Evolutionary conservation across 2,888 invertebrate species (phyloP).

Genomic region (Eucera pruinosa): DNA sequence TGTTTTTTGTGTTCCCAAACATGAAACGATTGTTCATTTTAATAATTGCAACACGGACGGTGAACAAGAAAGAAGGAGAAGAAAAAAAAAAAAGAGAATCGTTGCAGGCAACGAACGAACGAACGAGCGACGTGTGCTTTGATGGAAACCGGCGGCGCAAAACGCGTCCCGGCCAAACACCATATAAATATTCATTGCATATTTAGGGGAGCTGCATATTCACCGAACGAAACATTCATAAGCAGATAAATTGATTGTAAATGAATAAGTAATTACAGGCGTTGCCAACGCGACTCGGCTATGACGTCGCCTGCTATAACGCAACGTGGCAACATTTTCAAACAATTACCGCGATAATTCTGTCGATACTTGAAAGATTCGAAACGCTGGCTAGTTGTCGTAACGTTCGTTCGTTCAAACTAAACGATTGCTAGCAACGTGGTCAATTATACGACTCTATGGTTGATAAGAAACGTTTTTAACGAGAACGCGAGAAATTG

Average conservation of each 20-base stretch:
- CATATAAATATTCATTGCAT: conserved; percentile 47
- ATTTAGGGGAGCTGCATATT: conserved; percentile 25
- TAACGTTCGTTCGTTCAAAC: not conserved
- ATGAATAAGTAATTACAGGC: conserved; percentile 38
- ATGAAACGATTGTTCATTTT: conserved; percentile 4
- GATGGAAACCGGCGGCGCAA: conserved; percentile 13
- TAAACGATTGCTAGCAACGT: not conserved
- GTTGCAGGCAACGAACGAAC: not conserved
- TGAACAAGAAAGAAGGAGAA: too few species aligned
- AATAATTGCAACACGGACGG: not conserved
- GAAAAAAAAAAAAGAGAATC: not conserved
- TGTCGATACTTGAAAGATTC: conserved; percentile 4
- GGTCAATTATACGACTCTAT: not conserved
- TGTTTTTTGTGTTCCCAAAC: too few species aligned
- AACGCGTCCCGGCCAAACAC: conserved; percentile 5
- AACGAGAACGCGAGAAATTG: not conserved
- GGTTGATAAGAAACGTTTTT: not conserved
- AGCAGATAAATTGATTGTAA: conserved; percentile 50
- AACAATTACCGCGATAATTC: conserved; percentile 16
- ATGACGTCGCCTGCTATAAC: not conserved
- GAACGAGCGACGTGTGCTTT: not conserved
- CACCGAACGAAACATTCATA: conserved; percentile 41
- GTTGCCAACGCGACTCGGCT: not conserved
- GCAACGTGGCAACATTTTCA: conserved; percentile 6
- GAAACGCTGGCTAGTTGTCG: not conserved